phyloP scores from a whole-genome alignment of 2,888 invertebrate genomes.

The Miltochrista miniata region DNA sequence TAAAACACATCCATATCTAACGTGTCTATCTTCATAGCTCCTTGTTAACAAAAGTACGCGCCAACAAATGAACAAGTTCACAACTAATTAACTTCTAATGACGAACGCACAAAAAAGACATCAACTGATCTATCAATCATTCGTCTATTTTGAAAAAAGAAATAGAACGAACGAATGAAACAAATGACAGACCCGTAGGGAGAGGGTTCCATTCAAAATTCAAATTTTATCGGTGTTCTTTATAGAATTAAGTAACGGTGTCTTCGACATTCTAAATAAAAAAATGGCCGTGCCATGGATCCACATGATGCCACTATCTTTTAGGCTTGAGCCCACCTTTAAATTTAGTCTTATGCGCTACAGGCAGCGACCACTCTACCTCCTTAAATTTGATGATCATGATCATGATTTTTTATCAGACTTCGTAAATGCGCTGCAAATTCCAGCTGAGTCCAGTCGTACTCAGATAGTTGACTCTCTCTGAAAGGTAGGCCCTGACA shows the following conservation, averaged over 20 bases:
- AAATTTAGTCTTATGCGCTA: too few relatives aligned
- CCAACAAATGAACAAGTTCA: slow-evolving; percentile 75
- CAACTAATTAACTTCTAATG: slow-evolving; percentile 79
- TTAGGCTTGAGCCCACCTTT: too few relatives aligned
- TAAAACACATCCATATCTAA: too few relatives aligned
- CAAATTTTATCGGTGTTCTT: neutral
- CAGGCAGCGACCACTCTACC: too few relatives aligned
- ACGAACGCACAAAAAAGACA: slow-evolving; percentile 76
- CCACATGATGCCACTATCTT: too few relatives aligned
- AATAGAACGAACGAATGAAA: slow-evolving; percentile 41
- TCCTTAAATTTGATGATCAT: too few relatives aligned
- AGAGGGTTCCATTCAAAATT: slow-evolving; percentile 9
- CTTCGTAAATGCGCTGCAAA: too few relatives aligned
- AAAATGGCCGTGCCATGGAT: too few relatives aligned
- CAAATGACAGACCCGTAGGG: slow-evolving; percentile 26
- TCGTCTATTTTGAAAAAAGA: slow-evolving; percentile 66
- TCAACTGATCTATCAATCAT: slow-evolving; percentile 77
- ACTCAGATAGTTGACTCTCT: too few relatives aligned
- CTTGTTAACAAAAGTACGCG: slow-evolving; percentile 39
- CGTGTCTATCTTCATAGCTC: slow-evolving; percentile 1
- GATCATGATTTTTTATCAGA: too few relatives aligned
- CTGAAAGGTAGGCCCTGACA: too few relatives aligned
- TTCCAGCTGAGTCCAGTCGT: too few relatives aligned
- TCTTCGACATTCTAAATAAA: neutral
- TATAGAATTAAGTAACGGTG: neutral